Evolutionary conservation across 2,888 invertebrate genomes (phyloP).

Genomic region (Parnassius smintheus): DNA sequence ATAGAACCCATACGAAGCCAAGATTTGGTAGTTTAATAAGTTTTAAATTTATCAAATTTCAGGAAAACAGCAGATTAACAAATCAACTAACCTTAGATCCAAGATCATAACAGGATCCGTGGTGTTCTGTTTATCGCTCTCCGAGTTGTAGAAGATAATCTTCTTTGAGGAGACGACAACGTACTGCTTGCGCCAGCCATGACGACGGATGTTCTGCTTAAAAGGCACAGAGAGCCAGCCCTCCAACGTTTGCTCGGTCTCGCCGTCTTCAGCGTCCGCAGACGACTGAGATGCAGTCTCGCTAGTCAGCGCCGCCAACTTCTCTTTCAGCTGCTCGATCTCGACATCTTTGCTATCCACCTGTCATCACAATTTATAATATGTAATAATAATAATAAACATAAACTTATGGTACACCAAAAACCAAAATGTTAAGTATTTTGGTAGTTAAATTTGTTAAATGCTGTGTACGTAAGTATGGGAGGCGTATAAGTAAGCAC

Average conservation of each 20-base stretch:
- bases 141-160: slow-evolving; percentile 98
- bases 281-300: slow-evolving; percentile 96
- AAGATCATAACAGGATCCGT: slow-evolving; percentile 96
- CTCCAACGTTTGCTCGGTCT: slow-evolving; percentile 91
- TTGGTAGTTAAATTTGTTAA: too few relatives aligned
- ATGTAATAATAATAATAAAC: too few relatives aligned
- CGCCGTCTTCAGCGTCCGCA: slow-evolving; percentile 91
- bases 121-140: slow-evolving; percentile 95
- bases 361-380: slow-evolving; percentile 37
- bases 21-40: too few relatives aligned
- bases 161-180: slow-evolving; percentile 98
- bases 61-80: neutral
- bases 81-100: slow-evolving; percentile 90
- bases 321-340: slow-evolving; percentile 95
- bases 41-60: too few relatives aligned
- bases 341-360: slow-evolving; percentile 98
- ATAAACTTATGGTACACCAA: too few relatives aligned
- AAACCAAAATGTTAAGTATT: too few relatives aligned
- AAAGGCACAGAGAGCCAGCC: slow-evolving; percentile 98
- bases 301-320: slow-evolving; percentile 88
- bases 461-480: too few relatives aligned
- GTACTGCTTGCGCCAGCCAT: slow-evolving; percentile 98
- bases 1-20: too few relatives aligned
- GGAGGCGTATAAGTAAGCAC: too few relatives aligned
- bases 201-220: slow-evolving; percentile 96